Conservation (phyloP, 2,888 invertebrate genomes). For the Cephus sareptanus region DNA sequence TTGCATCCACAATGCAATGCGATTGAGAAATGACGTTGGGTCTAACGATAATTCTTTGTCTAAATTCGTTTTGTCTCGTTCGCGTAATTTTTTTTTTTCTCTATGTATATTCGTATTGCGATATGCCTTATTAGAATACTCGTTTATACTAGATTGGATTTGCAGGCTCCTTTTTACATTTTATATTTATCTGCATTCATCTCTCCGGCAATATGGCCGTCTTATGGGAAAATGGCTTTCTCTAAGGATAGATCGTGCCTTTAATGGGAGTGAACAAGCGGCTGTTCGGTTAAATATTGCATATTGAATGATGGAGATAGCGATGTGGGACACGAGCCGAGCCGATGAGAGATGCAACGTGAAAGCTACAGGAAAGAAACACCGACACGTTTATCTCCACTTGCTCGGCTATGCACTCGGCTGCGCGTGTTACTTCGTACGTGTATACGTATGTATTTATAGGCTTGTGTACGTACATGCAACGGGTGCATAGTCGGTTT, state of each 20-base stretch:
- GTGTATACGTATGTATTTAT: background rate
- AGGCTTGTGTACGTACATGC: background rate
- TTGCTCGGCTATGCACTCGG: background rate
- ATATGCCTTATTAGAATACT: background rate
- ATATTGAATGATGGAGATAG: slow-evolving; percentile 25
- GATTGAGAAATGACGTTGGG: background rate
- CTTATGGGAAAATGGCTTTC: background rate
- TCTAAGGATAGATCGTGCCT: background rate
- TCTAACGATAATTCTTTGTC: background rate
- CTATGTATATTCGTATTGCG: background rate
- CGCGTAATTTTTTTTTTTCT: background rate
- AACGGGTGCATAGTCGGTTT: background rate
- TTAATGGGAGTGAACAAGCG: slow-evolving; percentile 13
- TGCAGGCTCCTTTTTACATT: background rate
- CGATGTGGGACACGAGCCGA: slow-evolving; percentile 25
- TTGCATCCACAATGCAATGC: background rate
- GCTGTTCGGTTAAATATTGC: slow-evolving; percentile 25
- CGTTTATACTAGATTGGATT: background rate
- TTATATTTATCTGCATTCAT: background rate
- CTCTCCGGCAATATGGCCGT: background rate
- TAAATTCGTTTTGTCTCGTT: background rate
- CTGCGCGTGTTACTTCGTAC: background rate
- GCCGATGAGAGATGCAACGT: slow-evolving; percentile 20
- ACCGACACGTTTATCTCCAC: background rate
- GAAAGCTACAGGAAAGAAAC: slow-evolving; percentile 4